These are phyloP conservation scores for Neotoma lepida DNA, from an alignment of 2,113 vertebrate genomes.

Conservation along the genomic window DNA sequence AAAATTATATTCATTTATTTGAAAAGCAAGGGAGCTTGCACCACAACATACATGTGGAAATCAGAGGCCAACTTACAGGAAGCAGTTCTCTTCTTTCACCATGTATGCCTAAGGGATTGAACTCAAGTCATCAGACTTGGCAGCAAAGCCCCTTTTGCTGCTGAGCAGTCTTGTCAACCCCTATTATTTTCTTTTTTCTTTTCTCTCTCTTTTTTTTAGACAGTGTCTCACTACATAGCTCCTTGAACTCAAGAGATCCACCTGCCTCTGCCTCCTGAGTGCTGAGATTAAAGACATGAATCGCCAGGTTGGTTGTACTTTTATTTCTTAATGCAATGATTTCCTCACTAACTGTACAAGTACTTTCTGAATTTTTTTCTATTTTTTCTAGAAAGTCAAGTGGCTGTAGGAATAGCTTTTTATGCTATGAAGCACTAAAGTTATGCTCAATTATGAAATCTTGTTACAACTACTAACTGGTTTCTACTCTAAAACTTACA, in stretches of 20 bases:
- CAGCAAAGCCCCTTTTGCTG: not conserved
- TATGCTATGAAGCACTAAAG: slow-evolving; percentile 19
- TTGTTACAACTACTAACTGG: not conserved
- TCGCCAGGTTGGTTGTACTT: not conserved
- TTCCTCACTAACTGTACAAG: slow-evolving; percentile 55
- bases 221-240: not conserved
- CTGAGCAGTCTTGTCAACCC: not conserved
- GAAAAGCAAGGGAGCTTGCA: not conserved
- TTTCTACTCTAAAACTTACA: not conserved
- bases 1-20: not conserved
- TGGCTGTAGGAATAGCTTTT: slow-evolving; percentile 1
- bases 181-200: not conserved
- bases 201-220: not conserved
- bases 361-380: slow-evolving; percentile 35
- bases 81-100: not conserved
- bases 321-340: not conserved
- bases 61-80: not conserved
- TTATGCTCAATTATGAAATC: slow-evolving; percentile 54
- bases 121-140: not conserved
- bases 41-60: not conserved
- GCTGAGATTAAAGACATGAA: not conserved
- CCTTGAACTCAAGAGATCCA: not conserved
- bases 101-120: not conserved
- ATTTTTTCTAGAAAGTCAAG: slow-evolving; percentile 28
- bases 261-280: not conserved